A percentile compares a stretch with the other conserved stretches of the same genome.
phyloP scores from a whole-genome alignment of 2,113 vertebrate species.

The Balaeniceps rex region DNA sequence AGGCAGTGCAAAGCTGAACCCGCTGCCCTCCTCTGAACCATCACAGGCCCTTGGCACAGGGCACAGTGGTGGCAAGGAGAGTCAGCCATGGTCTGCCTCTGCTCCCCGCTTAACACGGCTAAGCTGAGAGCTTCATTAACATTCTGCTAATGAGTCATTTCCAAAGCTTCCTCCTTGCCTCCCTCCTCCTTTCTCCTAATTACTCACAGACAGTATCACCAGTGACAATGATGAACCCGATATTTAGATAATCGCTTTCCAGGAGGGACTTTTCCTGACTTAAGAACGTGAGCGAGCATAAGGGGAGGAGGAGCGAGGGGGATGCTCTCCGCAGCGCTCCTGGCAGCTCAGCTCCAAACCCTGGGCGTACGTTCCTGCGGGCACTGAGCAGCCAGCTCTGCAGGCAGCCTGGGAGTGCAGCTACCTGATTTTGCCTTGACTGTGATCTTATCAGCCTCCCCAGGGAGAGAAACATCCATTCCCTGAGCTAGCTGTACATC shows the following conservation, averaged over 20 bases:
- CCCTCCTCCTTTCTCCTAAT: background rate
- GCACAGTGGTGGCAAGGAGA: background rate
- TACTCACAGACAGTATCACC: background rate
- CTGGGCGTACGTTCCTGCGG: rapidly evolving
- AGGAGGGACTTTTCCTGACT: background rate
- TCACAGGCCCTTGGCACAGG: background rate
- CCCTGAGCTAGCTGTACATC: background rate
- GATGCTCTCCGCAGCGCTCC: background rate
- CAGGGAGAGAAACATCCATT: background rate
- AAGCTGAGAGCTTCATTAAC: background rate
- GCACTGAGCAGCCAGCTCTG: background rate
- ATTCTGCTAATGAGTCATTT: constrained; percentile 2
- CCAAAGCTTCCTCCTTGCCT: background rate
- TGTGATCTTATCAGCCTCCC: background rate
- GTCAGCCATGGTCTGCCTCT: background rate
- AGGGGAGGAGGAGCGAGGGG: background rate
- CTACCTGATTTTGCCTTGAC: rapidly evolving
- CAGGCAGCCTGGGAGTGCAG: background rate
- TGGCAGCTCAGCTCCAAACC: background rate
- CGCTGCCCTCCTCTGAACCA: background rate
- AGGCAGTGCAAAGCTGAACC: background rate
- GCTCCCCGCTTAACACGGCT: background rate
- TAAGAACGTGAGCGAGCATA: background rate
- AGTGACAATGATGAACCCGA: background rate
- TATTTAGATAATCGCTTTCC: background rate